phyloP scores from a whole-genome alignment of 92 coral and sea anemone genomes.

The Palythoa heliodiscus region DNA sequence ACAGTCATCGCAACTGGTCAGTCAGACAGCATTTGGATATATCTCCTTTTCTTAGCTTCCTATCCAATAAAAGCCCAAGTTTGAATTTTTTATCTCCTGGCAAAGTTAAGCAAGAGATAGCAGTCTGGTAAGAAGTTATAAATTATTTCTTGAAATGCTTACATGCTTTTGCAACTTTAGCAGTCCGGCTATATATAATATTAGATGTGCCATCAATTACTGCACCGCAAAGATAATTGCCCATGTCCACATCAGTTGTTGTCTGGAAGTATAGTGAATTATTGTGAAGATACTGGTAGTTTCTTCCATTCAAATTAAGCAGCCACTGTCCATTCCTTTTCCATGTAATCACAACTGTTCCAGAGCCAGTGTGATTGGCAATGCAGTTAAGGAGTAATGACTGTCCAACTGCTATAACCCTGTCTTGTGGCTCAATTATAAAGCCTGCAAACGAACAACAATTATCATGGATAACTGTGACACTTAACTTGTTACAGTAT shows the following conservation, averaged over 20 bases:
- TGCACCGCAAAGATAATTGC: conserved; percentile 79
- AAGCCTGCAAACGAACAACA: conserved; percentile 57
- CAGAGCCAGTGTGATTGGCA: conserved; percentile 67
- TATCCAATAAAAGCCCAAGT: too few relatives aligned
- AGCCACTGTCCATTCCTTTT: conserved; percentile 72
- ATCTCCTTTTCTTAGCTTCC: too few relatives aligned
- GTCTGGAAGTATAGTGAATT: conserved; percentile 80
- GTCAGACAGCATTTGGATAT: too few relatives aligned
- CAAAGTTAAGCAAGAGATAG: too few relatives aligned
- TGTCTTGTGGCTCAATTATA: conserved; percentile 76
- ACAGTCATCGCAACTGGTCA: too few relatives aligned
- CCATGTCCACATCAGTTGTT: conserved; percentile 69
- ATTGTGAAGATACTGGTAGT: conserved; percentile 70
- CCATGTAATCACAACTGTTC: conserved; percentile 73
- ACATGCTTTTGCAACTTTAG: conserved; percentile 89
- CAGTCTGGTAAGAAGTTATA: not conserved
- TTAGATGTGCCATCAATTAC: conserved; percentile 42
- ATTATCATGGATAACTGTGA: not conserved
- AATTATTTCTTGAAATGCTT: conserved; percentile 24
- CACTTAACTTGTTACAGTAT: too few relatives aligned
- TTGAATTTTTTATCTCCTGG: too few relatives aligned
- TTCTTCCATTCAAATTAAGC: conserved; percentile 50
- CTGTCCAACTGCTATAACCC: conserved; percentile 75
- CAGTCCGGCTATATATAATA: conserved; percentile 71
- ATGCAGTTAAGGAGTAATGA: conserved; percentile 83